A percentile compares a stretch with the other conserved stretches of the same genome.
Conservation (phyloP, 1,140 invertebrate genomes). For the Drosophila tropicalis region DNA sequence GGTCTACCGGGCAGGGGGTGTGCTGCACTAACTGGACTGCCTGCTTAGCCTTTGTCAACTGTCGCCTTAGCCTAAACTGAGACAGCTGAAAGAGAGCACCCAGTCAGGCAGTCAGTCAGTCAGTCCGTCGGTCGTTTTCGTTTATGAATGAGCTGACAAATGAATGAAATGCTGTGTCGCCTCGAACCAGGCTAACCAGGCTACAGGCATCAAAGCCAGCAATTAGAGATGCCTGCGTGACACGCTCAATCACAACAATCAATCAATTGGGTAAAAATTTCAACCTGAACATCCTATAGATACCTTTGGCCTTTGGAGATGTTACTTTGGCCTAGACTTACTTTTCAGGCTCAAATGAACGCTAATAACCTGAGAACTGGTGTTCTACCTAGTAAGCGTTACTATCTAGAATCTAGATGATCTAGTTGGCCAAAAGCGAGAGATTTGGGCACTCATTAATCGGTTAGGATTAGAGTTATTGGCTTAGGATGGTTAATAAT, state of each 20-base stretch:
- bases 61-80: conserved; percentile 64
- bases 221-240: conserved; percentile 55
- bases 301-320: too few species aligned
- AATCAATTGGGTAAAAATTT: too few species aligned
- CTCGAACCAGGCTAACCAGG: neutral
- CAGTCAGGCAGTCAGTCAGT: conserved; percentile 37
- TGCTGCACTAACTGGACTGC: conserved; percentile 35
- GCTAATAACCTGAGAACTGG: too few species aligned
- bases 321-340: too few species aligned
- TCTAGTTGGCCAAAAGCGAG: too few species aligned
- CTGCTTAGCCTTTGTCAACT: conserved; percentile 79
- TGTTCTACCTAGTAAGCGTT: too few species aligned
- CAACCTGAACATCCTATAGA: too few species aligned
- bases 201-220: conserved; percentile 9
- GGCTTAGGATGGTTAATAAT: too few species aligned
- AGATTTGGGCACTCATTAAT: too few species aligned
- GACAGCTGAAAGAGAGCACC: conserved; percentile 60
- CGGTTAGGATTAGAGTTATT: too few species aligned
- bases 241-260: conserved; percentile 13
- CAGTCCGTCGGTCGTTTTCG: conserved; percentile 18
- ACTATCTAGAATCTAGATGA: too few species aligned
- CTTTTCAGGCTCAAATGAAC: too few species aligned
- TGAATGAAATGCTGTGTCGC: conserved; percentile 46
- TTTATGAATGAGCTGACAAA: conserved; percentile 74
- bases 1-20: neutral